Evolutionary conservation across 2,797 vertebrate species (phyloP).

Genomic region (Poecilia velifera): DNA sequence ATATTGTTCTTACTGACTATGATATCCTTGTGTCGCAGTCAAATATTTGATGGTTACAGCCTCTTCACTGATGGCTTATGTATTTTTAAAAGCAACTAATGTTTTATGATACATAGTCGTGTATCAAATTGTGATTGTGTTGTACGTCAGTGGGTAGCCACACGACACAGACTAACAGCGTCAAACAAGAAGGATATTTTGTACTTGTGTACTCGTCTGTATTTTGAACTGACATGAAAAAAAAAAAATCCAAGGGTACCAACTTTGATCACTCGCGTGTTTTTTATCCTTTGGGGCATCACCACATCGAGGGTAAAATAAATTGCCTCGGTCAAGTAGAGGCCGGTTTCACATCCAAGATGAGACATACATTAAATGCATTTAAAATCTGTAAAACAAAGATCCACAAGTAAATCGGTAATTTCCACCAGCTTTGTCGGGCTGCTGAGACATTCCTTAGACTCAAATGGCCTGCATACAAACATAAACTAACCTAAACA

Average conservation of each 20-base stretch:
- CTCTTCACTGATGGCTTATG: conserved; percentile 64
- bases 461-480: conserved; percentile 29
- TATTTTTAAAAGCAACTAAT: conserved; percentile 72
- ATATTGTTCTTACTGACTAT: conserved; percentile 75
- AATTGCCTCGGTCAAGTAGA: conserved; percentile 31
- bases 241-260: conserved; percentile 45
- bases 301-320: conserved; percentile 17
- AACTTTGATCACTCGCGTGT: conserved; percentile 48
- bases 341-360: conserved; percentile 32
- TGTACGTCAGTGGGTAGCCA: conserved; percentile 84
- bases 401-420: conserved; percentile 21
- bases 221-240: conserved; percentile 63
- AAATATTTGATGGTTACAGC: conserved; percentile 73
- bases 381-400: conserved; percentile 18
- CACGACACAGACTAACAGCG: conserved; percentile 69
- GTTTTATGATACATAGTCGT: conserved; percentile 77
- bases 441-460: conserved; percentile 41
- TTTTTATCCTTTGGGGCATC: conserved; percentile 53
- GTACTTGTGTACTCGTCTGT: conserved; percentile 75
- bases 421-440: conserved; percentile 45
- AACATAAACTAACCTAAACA: conserved; percentile 29
- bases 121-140: conserved; percentile 86
- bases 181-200: conserved; percentile 77
- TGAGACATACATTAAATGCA: conserved; percentile 18
- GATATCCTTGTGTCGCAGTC: conserved; percentile 70